Conservation (phyloP, 2,113 vertebrate genomes). For the Eira barbara region DNA sequence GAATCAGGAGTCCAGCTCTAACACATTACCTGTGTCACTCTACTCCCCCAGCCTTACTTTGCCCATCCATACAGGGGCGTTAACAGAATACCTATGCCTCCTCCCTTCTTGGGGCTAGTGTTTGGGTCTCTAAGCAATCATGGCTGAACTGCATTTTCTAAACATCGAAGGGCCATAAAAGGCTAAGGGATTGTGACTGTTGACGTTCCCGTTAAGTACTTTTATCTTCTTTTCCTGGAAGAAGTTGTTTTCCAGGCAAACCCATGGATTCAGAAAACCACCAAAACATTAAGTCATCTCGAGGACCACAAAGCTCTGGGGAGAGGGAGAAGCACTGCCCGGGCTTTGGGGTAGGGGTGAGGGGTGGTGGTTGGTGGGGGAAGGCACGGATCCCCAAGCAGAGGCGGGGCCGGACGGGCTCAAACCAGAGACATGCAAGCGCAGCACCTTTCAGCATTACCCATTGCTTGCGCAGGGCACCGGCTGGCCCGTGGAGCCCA, state of each 20-base stretch:
- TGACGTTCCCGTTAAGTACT: constrained; percentile 4
- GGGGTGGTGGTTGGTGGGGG: too few relatives aligned
- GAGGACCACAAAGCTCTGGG: background rate
- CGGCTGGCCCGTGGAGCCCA: background rate
- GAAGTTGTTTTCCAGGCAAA: constrained; percentile 39
- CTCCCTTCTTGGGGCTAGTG: background rate
- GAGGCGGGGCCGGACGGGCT: background rate
- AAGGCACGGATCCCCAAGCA: fast-evolving
- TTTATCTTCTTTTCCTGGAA: constrained; percentile 50
- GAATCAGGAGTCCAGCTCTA: background rate
- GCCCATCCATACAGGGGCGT: background rate
- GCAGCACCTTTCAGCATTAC: background rate
- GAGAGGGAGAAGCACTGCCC: background rate
- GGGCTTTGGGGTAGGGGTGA: background rate
- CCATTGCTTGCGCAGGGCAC: background rate
- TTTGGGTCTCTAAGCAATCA: background rate
- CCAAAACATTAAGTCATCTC: background rate
- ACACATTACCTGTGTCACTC: too few relatives aligned
- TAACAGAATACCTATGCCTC: background rate
- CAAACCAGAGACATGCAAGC: fast-evolving
- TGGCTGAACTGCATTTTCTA: background rate
- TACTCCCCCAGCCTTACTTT: background rate
- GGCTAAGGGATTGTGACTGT: background rate
- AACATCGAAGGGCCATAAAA: constrained; percentile 15
- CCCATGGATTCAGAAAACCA: constrained; percentile 11